Conservation (phyloP, 2,797 vertebrate genomes). For the Champsocephalus esox region DNA sequence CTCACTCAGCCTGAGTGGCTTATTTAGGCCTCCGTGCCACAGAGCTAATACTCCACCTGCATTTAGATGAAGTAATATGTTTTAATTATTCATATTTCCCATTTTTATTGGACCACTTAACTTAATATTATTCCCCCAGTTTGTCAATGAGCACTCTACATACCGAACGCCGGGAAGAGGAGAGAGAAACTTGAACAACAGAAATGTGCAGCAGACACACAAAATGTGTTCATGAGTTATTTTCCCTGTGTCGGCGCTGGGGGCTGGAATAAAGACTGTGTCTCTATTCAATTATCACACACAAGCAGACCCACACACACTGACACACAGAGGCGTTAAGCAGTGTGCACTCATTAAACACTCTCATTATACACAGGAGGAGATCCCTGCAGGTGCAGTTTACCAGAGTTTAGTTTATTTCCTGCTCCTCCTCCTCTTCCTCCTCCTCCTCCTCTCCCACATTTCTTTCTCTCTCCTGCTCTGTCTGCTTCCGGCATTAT, state of each 20-base stretch:
- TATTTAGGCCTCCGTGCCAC: constrained; percentile 45
- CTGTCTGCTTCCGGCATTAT: constrained; percentile 49
- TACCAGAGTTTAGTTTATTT: constrained; percentile 80
- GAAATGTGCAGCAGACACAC: constrained; percentile 56
- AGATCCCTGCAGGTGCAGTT: constrained; percentile 83
- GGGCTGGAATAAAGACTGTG: constrained; percentile 74
- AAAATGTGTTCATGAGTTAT: constrained; percentile 80
- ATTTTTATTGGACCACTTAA: constrained; percentile 72
- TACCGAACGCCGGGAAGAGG: constrained; percentile 36
- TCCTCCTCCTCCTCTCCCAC: constrained; percentile 29
- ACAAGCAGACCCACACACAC: constrained; percentile 12
- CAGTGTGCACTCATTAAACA: constrained; percentile 85
- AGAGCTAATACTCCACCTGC: constrained; percentile 54
- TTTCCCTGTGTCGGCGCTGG: constrained; percentile 64
- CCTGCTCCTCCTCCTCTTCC: constrained; percentile 67
- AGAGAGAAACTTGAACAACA: constrained; percentile 69
- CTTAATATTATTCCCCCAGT: constrained; percentile 66
- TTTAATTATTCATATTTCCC: constrained; percentile 81
- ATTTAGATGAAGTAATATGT: constrained; percentile 74
- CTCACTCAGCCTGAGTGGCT: constrained; percentile 29
- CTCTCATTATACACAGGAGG: constrained; percentile 84
- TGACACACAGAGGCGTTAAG: constrained; percentile 68
- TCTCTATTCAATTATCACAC: constrained; percentile 83
- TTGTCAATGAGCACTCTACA: constrained; percentile 60
- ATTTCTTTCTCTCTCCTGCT: constrained; percentile 29